Evolutionary conservation across 1,140 invertebrate genomes (phyloP).

Genomic region (Bombyx mandarina): DNA sequence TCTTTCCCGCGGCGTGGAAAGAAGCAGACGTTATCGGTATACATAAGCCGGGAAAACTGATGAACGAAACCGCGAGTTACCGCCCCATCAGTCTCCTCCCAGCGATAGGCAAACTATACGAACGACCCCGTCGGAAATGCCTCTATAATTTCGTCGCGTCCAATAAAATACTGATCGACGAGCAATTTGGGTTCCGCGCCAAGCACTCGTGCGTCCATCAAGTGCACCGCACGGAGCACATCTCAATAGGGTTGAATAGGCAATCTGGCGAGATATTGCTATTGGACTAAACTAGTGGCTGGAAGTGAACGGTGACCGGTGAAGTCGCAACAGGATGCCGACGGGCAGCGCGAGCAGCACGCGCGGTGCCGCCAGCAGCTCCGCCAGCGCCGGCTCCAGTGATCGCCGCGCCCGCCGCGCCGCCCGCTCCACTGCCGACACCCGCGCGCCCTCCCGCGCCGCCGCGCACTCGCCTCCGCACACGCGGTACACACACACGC

Average conservation of each 20-base stretch:
- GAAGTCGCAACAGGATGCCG: neutral
- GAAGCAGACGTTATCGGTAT: no score
- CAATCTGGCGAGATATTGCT: neutral
- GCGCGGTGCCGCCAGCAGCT: constrained; percentile 6
- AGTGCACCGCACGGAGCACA: neutral
- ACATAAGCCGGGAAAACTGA: no score
- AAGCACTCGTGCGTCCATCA: neutral
- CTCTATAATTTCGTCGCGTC: neutral
- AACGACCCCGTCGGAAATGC: neutral
- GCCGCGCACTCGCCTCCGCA: neutral
- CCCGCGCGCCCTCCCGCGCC: neutral
- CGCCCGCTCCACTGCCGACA: neutral
- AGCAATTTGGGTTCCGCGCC: no score
- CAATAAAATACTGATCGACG: no score
- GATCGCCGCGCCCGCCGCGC: neutral
- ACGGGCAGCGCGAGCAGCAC: constrained; percentile 4
- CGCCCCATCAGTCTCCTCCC: no score
- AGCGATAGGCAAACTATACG: neutral
- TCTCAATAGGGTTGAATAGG: neutral
- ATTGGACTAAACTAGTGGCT: neutral
- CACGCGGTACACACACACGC: no score
- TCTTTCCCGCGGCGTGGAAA: no score
- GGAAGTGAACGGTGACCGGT: neutral
- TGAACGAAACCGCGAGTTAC: no score
- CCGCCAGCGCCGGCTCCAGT: constrained; percentile 6